Percentiles rank a stretch among this genome's conserved stretches.
Evolutionary conservation across 1,140 invertebrate species (phyloP).

Genomic region (Meteorus sp.): DNA sequence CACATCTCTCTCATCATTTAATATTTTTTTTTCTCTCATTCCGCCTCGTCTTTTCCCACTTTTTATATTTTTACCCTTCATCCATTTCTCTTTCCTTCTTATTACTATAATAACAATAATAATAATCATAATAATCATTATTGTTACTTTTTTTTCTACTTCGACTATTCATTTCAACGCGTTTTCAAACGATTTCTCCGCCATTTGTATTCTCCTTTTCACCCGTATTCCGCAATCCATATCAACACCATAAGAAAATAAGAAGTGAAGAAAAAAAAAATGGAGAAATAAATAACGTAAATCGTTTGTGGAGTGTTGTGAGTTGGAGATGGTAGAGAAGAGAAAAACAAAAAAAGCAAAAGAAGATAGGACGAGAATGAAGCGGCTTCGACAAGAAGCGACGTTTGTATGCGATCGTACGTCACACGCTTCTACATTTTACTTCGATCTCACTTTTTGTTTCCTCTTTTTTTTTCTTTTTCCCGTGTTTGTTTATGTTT

Average conservation of each 20-base stretch:
- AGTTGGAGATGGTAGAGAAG: too few species aligned
- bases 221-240: slow-evolving; percentile 28
- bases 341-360: too few species aligned
- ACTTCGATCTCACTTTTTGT: slow-evolving; percentile 1
- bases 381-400: slow-evolving; percentile 22
- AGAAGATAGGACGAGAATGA: too few species aligned
- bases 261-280: too few species aligned
- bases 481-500: background rate
- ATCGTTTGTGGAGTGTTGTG: slow-evolving; percentile 27
- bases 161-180: background rate
- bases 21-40: slow-evolving; percentile 14
- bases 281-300: too few species aligned
- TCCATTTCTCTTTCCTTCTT: slow-evolving; percentile 26
- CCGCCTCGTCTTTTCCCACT: slow-evolving; percentile 2
- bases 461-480: background rate
- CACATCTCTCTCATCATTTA: slow-evolving; percentile 5
- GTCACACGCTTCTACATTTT: too few species aligned
- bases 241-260: slow-evolving; percentile 31
- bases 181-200: slow-evolving; percentile 16
- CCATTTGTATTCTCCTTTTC: slow-evolving; percentile 18
- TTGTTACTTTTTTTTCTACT: slow-evolving; percentile 27
- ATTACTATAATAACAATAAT: too few species aligned
- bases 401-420: slow-evolving; percentile 32
- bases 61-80: slow-evolving; percentile 10
- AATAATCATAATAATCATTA: too few species aligned